A percentile compares a stretch with the other conserved stretches of the same genome.
These are phyloP conservation scores for Metalampra italica DNA, from an alignment of 2,888 invertebrate species.

Conservation along the genomic window DNA sequence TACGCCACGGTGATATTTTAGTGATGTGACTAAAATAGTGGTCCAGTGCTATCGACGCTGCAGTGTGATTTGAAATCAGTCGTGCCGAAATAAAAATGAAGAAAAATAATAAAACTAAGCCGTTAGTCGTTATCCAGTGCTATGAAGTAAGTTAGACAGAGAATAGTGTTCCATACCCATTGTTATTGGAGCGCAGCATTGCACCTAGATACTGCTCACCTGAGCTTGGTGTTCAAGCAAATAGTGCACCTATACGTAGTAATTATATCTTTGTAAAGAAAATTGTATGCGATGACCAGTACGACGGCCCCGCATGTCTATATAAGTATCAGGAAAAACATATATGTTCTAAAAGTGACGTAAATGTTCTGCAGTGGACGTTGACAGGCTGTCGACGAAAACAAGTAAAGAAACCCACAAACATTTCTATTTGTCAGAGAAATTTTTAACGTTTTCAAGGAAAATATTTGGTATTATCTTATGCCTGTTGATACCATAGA, in stretches of 20 bases:
- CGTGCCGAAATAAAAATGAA: slow-evolving; percentile 42
- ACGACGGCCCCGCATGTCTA: too few relatives aligned
- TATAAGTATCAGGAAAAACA: too few relatives aligned
- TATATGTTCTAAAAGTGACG: too few relatives aligned
- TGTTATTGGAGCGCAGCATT: slow-evolving; percentile 38
- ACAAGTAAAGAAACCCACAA: too few relatives aligned
- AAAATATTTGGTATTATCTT: too few relatives aligned
- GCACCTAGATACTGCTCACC: slow-evolving; percentile 16
- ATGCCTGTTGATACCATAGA: too few relatives aligned
- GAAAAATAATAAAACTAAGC: slow-evolving; percentile 61
- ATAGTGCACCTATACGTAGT: neutral
- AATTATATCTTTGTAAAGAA: neutral
- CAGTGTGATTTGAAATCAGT: neutral
- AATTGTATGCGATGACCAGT: too few relatives aligned
- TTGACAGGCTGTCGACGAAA: too few relatives aligned
- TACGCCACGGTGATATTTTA: neutral
- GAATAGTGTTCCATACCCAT: slow-evolving; percentile 19
- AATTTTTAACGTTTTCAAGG: too few relatives aligned
- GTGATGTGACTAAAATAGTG: slow-evolving; percentile 1
- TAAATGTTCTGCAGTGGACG: too few relatives aligned
- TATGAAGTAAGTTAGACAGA: slow-evolving; percentile 76
- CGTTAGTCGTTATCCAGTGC: slow-evolving; percentile 78
- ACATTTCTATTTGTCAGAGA: too few relatives aligned
- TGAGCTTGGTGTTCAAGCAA: slow-evolving; percentile 1
- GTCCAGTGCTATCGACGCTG: neutral